These are phyloP conservation scores for Macrotrachela quadricornifera DNA, from an alignment of 1,140 invertebrate genomes.

Conservation along the genomic window DNA sequence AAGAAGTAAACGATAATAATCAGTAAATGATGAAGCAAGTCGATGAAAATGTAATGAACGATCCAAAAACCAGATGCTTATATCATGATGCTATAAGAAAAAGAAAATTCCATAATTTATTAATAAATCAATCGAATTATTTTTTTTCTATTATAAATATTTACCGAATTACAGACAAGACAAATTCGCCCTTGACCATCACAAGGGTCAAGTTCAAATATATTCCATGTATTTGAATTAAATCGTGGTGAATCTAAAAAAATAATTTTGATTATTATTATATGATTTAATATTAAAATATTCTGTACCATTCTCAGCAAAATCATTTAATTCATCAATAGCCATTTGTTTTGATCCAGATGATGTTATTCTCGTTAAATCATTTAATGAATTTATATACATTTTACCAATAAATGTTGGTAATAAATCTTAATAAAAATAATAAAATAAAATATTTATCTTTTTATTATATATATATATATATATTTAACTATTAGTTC, in stretches of 20 bases:
- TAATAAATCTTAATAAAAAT: conserved; percentile 12
- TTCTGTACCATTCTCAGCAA: background rate
- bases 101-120: background rate
- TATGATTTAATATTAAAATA: background rate
- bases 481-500: too few species aligned
- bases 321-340: background rate
- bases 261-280: conserved; percentile 2
- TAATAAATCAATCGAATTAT: background rate
- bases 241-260: conserved; percentile 17
- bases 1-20: conserved; percentile 47
- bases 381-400: conserved; percentile 32
- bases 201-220: conserved; percentile 40
- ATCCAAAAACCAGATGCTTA: conserved; percentile 42
- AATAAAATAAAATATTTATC: background rate
- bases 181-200: conserved; percentile 38
- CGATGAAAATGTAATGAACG: conserved; percentile 46
- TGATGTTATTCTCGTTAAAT: conserved; percentile 16
- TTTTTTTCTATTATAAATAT: conserved; percentile 4
- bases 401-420: conserved; percentile 26
- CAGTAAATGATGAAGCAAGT: conserved; percentile 55
- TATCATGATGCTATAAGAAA: conserved; percentile 13
- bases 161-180: conserved; percentile 23
- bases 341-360: background rate
- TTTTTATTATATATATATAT: too few species aligned
- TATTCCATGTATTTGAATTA: conserved; percentile 24